phyloP scores from a whole-genome alignment of 2,113 vertebrate species.

The Plestiodon gilberti region DNA sequence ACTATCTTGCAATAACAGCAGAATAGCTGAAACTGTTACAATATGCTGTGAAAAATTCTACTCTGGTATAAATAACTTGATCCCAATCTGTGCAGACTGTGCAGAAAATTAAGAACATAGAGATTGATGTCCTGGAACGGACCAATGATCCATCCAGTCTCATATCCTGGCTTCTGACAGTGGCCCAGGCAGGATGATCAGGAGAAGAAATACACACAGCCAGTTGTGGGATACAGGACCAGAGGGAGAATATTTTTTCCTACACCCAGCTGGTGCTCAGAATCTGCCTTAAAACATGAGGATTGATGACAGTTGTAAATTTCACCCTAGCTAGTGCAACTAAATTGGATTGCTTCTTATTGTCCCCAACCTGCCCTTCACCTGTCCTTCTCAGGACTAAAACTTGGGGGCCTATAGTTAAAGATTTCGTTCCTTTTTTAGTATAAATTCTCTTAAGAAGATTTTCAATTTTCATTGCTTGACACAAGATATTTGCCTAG shows the following conservation, averaged over 20 bases:
- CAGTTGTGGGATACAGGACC: conserved; percentile 61
- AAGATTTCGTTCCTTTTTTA: conserved; percentile 22
- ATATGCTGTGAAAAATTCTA: conserved; percentile 60
- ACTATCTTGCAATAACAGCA: conserved; percentile 45
- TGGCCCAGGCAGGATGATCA: conserved; percentile 59
- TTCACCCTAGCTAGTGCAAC: conserved; percentile 60
- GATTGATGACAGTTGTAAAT: conserved; percentile 69
- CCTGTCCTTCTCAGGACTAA: conserved; percentile 42
- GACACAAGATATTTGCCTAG: neutral
- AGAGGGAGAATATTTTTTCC: conserved; percentile 57
- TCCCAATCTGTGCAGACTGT: conserved; percentile 61
- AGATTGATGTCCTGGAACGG: conserved; percentile 53
- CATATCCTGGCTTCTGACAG: conserved; percentile 57
- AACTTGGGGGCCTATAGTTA: conserved; percentile 13
- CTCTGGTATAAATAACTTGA: conserved; percentile 71
- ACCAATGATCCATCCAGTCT: conserved; percentile 47
- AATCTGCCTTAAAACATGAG: conserved; percentile 65
- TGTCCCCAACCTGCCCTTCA: conserved; percentile 65
- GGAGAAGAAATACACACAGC: conserved; percentile 46
- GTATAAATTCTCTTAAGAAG: conserved; percentile 22
- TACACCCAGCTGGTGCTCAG: conserved; percentile 59
- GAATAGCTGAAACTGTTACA: conserved; percentile 68
- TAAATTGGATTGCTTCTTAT: conserved; percentile 63
- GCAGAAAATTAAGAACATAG: conserved; percentile 53
- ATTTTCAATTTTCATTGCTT: conserved; percentile 8